phyloP scores from a whole-genome alignment of 64 coral and sea anemone species.

The Trachythela sp. region DNA sequence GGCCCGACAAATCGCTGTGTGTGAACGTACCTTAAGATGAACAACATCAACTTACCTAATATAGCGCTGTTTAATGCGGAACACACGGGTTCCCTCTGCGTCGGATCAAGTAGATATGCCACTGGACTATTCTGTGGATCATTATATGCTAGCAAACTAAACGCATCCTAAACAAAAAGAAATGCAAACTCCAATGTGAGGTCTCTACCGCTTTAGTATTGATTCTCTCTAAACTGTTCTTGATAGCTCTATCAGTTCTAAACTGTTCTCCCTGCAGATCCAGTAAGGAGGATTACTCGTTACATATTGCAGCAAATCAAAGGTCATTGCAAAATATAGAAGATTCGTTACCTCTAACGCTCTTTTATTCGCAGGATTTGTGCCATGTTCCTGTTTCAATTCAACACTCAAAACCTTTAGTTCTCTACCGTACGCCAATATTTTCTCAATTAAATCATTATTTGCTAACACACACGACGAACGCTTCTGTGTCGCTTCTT shows the following conservation, averaged over 20 bases:
- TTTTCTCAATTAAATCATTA: conserved; percentile 59
- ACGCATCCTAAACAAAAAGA: conserved; percentile 67
- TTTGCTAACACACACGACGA: not conserved
- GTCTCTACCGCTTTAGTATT: too few species aligned
- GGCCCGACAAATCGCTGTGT: too few species aligned
- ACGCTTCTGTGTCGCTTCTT: not conserved
- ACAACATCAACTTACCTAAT: conserved; percentile 69
- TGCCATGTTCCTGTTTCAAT: conserved; percentile 86
- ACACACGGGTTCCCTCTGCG: conserved; percentile 90
- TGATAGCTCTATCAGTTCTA: too few species aligned
- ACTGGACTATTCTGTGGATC: conserved; percentile 89
- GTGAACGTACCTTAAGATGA: too few species aligned
- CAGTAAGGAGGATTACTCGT: too few species aligned
- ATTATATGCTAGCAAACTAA: conserved; percentile 91
- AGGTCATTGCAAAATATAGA: not conserved
- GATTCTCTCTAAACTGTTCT: too few species aligned
- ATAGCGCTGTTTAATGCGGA: conserved; percentile 98
- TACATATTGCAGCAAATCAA: not conserved
- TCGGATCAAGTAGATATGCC: conserved; percentile 80
- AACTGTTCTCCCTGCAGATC: too few species aligned
- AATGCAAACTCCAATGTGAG: too few species aligned
- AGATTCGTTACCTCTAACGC: conserved; percentile 56
- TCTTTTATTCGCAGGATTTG: conserved; percentile 87
- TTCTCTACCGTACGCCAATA: conserved; percentile 82
- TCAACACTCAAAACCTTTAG: conserved; percentile 81